Percentiles rank a stretch among this genome's conserved stretches.
phyloP scores from a whole-genome alignment of 2,113 vertebrate species.

The Regulus satrapa region DNA sequence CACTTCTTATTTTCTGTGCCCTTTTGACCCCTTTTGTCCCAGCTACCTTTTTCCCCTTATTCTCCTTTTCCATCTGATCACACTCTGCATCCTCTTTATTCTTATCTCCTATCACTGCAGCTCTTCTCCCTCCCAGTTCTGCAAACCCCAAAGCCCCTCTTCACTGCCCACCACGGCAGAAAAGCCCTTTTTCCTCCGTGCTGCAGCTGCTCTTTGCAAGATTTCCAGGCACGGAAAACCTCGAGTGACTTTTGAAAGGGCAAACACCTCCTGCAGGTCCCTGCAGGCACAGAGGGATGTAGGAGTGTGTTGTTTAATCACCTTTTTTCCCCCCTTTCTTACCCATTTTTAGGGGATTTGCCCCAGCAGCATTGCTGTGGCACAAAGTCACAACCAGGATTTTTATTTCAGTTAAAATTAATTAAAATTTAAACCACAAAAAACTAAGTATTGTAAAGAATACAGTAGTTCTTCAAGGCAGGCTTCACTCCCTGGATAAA shows the following conservation, averaged over 20 bases:
- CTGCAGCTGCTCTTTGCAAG: not conserved
- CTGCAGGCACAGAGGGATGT: not conserved
- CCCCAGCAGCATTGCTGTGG: not conserved
- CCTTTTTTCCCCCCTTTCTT: not conserved
- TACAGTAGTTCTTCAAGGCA: no score
- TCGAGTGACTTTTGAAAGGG: not conserved
- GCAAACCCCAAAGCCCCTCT: not conserved
- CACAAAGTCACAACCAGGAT: not conserved
- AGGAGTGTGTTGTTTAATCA: not conserved
- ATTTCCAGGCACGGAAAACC: not conserved
- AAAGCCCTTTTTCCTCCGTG: not conserved
- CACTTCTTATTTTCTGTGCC: constrained; percentile 23
- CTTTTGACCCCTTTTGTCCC: constrained; percentile 10
- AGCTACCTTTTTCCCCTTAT: not conserved
- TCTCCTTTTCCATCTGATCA: constrained; percentile 5
- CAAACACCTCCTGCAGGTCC: not conserved
- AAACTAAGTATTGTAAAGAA: no score
- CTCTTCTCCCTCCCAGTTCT: constrained; percentile 3
- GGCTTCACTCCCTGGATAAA: no score
- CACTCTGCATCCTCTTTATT: constrained; percentile 18
- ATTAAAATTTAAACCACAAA: no score
- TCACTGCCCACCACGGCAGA: not conserved
- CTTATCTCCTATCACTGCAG: not conserved
- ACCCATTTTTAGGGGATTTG: not conserved
- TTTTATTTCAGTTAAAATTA: no score